Evolutionary conservation across 1,140 invertebrate species (phyloP).

Genomic region (Teleogryllus occipitalis): DNA sequence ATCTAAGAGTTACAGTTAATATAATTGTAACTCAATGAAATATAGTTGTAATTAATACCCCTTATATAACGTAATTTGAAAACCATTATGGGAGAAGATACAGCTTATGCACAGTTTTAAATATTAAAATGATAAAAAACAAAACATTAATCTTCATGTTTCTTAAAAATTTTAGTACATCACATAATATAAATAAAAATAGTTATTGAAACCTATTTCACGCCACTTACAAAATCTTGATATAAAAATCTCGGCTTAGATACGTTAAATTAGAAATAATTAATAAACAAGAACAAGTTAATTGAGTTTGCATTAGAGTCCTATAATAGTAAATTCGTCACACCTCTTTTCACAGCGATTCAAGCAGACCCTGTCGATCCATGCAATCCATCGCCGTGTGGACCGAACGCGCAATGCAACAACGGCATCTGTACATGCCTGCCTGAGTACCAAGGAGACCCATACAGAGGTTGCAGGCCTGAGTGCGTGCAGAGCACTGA

Average conservation of each 20-base stretch:
- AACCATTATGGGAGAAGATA: constrained; percentile 19
- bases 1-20: too few species aligned
- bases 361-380: constrained; percentile 36
- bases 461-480: constrained; percentile 51
- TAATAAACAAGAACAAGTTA: too few species aligned
- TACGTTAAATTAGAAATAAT: neutral
- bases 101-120: neutral
- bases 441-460: constrained; percentile 59
- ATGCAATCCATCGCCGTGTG: constrained; percentile 68
- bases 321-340: neutral
- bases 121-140: neutral
- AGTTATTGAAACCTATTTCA: too few species aligned
- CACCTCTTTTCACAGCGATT: constrained; percentile 22
- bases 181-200: too few species aligned
- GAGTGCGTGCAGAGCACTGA: constrained; percentile 60
- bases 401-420: constrained; percentile 63
- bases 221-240: too few species aligned
- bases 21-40: too few species aligned
- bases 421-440: constrained; percentile 46
- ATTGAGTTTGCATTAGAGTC: too few species aligned
- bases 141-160: too few species aligned
- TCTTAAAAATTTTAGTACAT: too few species aligned
- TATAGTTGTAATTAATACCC: too few species aligned
- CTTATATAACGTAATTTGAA: neutral
- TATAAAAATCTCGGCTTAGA: too few species aligned